These are phyloP conservation scores for Nibea coibor DNA, from an alignment of 2,113 vertebrate species.

Conservation along the genomic window DNA sequence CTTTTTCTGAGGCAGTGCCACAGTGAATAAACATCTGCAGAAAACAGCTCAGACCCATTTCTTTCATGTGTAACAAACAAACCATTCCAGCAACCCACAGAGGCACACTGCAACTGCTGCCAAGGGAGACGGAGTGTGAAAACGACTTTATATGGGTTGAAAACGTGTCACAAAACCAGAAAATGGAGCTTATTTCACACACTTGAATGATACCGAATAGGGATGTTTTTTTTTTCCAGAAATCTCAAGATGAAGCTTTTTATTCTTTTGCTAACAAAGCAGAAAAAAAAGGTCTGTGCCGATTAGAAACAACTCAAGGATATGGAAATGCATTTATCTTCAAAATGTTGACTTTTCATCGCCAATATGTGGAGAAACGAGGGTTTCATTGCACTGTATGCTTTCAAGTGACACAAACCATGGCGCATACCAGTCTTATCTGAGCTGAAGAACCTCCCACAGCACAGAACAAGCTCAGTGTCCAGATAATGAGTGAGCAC, in stretches of 20 bases:
- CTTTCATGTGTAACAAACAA: conserved; percentile 75
- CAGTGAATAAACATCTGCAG: conserved; percentile 73
- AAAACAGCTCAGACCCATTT: conserved; percentile 62
- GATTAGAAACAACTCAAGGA: conserved; percentile 20
- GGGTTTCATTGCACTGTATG: conserved; percentile 4
- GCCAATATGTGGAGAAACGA: neutral
- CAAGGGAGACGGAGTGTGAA: conserved; percentile 67
- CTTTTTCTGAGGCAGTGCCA: conserved; percentile 59
- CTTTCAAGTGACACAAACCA: conserved; percentile 56
- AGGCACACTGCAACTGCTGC: conserved; percentile 55
- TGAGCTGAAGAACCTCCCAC: conserved; percentile 58
- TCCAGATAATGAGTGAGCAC: conserved; percentile 68
- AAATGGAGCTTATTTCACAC: conserved; percentile 63
- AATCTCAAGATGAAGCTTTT: conserved; percentile 11
- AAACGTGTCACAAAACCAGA: conserved; percentile 51
- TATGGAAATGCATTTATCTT: neutral
- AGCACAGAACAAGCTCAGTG: conserved; percentile 37
- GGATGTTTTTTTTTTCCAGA: conserved; percentile 27
- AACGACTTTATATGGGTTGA: conserved; percentile 62
- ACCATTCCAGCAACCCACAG: conserved; percentile 67
- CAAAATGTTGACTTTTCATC: conserved; percentile 20
- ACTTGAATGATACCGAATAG: conserved; percentile 27
- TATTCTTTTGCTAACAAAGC: conserved; percentile 32
- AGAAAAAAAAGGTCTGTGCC: neutral
- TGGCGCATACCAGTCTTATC: conserved; percentile 67